phyloP scores from a whole-genome alignment of 1,140 invertebrate species.

The Heliconius hermathena region DNA sequence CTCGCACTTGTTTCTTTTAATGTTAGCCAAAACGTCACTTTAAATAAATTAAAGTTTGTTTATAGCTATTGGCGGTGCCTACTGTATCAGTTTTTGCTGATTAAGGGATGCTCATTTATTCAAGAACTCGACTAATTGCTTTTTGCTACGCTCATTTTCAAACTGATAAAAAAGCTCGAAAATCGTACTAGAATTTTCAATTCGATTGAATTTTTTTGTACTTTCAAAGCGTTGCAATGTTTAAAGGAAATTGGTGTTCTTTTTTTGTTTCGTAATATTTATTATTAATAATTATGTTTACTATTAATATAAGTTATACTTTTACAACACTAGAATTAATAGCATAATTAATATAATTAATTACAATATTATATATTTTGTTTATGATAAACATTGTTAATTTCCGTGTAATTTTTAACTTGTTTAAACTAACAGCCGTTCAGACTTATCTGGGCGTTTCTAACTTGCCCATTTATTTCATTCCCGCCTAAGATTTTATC shows the following conservation, averaged over 20 bases:
- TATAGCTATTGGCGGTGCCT: constrained; percentile 29
- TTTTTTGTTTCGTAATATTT: neutral
- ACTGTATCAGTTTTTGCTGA: constrained; percentile 40
- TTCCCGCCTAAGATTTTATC: constrained; percentile 48
- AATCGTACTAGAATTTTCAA: constrained; percentile 3
- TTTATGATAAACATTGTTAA: too few relatives aligned
- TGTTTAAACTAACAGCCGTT: constrained; percentile 24
- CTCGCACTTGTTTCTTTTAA: too few relatives aligned
- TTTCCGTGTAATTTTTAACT: neutral
- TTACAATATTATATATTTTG: too few relatives aligned
- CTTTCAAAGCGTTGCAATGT: neutral
- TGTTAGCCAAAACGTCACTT: neutral
- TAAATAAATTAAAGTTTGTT: constrained; percentile 35
- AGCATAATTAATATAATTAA: too few relatives aligned
- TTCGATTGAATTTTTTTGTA: neutral
- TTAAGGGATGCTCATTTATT: constrained; percentile 39
- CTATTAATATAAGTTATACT: neutral
- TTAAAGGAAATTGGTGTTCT: neutral
- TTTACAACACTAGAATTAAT: too few relatives aligned
- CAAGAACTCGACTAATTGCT: constrained; percentile 42
- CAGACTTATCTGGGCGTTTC: constrained; percentile 45
- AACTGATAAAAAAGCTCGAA: constrained; percentile 30
- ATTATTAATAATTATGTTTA: neutral
- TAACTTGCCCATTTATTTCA: constrained; percentile 44
- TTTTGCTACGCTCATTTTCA: constrained; percentile 41